Percentiles rank a stretch among this genome's conserved stretches.
phyloP scores from a whole-genome alignment of 2,888 invertebrate genomes.

The Nomada goodeniana region DNA sequence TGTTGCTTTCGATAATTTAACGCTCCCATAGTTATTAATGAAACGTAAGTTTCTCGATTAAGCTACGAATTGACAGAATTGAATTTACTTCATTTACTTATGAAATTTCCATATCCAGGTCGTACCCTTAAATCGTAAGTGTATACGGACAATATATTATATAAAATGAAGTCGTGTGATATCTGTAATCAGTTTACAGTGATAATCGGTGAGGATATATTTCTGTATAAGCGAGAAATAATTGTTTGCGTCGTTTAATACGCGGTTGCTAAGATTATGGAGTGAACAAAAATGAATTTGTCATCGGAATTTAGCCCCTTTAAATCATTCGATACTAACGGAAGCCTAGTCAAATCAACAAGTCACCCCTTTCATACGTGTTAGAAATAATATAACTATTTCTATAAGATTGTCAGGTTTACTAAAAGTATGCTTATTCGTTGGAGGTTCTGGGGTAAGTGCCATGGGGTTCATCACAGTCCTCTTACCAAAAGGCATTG shows the following conservation, averaged over 20 bases:
- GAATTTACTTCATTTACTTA: background rate
- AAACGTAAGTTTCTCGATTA: background rate
- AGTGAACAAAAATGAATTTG: background rate
- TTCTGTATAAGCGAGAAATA: conserved; percentile 28
- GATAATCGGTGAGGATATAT: conserved; percentile 30
- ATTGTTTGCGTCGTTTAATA: background rate
- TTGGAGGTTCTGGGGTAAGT: too few relatives aligned
- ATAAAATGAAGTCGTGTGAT: conserved; percentile 30
- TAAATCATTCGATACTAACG: background rate
- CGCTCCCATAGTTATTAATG: too few relatives aligned
- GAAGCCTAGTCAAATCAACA: background rate
- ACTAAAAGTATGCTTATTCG: too few relatives aligned
- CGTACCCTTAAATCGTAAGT: conserved; percentile 49
- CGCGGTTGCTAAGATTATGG: too few relatives aligned
- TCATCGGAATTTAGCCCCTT: background rate
- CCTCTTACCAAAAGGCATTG: too few relatives aligned
- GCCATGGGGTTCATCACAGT: too few relatives aligned
- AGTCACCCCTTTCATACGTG: background rate
- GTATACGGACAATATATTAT: conserved; percentile 66
- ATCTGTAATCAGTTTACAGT: conserved; percentile 26
- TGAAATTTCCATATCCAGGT: conserved; percentile 6
- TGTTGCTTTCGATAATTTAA: background rate
- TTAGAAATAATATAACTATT: too few relatives aligned
- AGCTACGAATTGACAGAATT: background rate
- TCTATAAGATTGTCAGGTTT: too few relatives aligned